phyloP scores from a whole-genome alignment of 2,888 invertebrate genomes.

The Tipula lateralis region DNA sequence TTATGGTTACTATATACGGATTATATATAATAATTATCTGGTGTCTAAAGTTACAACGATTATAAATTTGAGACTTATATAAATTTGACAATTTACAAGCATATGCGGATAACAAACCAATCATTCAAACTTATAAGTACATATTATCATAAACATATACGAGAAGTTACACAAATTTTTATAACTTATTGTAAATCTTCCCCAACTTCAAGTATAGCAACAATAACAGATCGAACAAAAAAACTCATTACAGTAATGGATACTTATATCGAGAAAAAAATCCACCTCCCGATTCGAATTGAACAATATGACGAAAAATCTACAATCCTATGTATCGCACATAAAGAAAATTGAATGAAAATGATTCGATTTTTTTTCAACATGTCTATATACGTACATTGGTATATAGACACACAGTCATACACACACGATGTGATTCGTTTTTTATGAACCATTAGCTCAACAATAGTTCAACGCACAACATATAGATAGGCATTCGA shows the following conservation, averaged over 20 bases:
- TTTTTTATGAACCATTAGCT: constrained; percentile 1
- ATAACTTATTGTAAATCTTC: too few species aligned
- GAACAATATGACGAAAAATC: background rate
- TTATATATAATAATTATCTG: too few species aligned
- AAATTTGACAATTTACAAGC: too few species aligned
- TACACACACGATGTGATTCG: background rate
- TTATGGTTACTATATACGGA: too few species aligned
- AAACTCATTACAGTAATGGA: background rate
- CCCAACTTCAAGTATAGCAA: too few species aligned
- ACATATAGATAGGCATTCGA: background rate
- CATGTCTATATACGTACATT: background rate
- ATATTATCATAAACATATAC: too few species aligned
- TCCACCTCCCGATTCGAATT: background rate
- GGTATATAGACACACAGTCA: background rate
- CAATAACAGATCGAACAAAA: too few species aligned
- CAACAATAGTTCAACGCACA: background rate
- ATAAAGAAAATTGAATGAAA: background rate
- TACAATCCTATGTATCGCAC: background rate
- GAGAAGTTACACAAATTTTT: too few species aligned
- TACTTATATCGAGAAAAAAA: background rate
- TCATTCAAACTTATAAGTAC: too few species aligned
- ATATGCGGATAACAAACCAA: too few species aligned
- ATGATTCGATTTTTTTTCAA: background rate
- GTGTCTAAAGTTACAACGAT: too few species aligned
- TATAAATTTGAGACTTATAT: too few species aligned